These are phyloP conservation scores for Epinephelus cyanopodus DNA, from an alignment of 2,113 vertebrate species.

Conservation along the genomic window DNA sequence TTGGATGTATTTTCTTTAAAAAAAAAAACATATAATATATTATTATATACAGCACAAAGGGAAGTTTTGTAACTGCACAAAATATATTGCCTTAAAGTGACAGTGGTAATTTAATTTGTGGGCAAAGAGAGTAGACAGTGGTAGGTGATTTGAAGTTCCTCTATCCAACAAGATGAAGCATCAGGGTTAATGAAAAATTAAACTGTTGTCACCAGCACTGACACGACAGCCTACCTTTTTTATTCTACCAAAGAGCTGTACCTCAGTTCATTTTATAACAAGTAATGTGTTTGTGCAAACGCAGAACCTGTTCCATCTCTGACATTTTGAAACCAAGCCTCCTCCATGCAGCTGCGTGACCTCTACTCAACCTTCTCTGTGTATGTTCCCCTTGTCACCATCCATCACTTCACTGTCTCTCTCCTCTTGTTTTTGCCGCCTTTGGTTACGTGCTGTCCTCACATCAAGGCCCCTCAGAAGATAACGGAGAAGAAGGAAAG, in stretches of 20 bases:
- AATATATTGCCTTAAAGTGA: neutral
- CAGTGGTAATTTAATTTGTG: neutral
- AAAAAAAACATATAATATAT: too few species aligned
- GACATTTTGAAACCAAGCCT: neutral
- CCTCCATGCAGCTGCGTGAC: neutral
- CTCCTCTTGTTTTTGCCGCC: neutral
- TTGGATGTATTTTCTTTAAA: too few species aligned
- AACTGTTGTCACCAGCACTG: neutral
- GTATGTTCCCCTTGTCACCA: neutral
- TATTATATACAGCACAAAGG: neutral
- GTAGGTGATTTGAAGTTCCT: neutral
- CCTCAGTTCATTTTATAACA: neutral
- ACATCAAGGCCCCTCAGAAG: conserved; percentile 72
- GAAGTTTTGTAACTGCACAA: neutral
- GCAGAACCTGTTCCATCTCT: neutral
- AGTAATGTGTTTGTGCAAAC: neutral
- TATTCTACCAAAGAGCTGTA: too few species aligned
- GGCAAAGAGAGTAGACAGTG: neutral
- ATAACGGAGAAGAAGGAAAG: conserved; percentile 71
- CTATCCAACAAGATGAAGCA: neutral
- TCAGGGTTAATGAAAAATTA: neutral
- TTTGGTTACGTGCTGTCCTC: conserved; percentile 31
- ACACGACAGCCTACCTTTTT: neutral
- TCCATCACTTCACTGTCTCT: neutral
- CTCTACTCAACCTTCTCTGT: neutral